A percentile compares a stretch with the other conserved stretches of the same genome.
Conservation (phyloP, 2,113 vertebrate genomes). For the Caranx melampygus region DNA sequence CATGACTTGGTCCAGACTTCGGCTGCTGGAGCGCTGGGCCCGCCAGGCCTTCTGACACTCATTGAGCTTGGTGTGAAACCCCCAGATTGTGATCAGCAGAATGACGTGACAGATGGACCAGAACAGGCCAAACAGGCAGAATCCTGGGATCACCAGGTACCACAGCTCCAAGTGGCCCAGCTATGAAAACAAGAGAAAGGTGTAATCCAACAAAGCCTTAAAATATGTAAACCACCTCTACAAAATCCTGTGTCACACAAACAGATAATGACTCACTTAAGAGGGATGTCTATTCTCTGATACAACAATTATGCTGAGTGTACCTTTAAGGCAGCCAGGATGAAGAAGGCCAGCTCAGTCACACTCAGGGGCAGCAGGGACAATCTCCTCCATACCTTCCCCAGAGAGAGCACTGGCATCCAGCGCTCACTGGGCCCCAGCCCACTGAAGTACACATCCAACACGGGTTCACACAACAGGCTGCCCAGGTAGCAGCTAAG, state of each 20-base stretch:
- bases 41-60: conserved; percentile 93
- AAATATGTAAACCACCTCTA: neutral
- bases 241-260: neutral
- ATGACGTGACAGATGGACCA: conserved; percentile 96
- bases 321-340: conserved; percentile 92
- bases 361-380: conserved; percentile 89
- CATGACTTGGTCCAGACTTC: conserved; percentile 95
- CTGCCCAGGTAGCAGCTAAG: conserved; percentile 94
- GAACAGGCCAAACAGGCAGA: conserved; percentile 95
- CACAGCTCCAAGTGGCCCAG: conserved; percentile 90
- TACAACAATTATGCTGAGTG: neutral
- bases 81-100: conserved; percentile 96
- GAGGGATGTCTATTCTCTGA: conserved; percentile 12
- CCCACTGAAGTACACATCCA: conserved; percentile 95
- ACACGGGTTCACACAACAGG: conserved; percentile 92
- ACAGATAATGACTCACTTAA: conserved; percentile 6
- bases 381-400: conserved; percentile 89
- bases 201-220: neutral
- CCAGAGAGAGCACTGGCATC: conserved; percentile 91
- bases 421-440: conserved; percentile 94
- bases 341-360: conserved; percentile 89
- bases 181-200: conserved; percentile 42
- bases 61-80: conserved; percentile 95
- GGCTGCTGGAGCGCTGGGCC: conserved; percentile 86
- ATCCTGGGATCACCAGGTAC: conserved; percentile 98